phyloP scores from a whole-genome alignment of 2,888 invertebrate species.

The Capitulum mitella region DNA sequence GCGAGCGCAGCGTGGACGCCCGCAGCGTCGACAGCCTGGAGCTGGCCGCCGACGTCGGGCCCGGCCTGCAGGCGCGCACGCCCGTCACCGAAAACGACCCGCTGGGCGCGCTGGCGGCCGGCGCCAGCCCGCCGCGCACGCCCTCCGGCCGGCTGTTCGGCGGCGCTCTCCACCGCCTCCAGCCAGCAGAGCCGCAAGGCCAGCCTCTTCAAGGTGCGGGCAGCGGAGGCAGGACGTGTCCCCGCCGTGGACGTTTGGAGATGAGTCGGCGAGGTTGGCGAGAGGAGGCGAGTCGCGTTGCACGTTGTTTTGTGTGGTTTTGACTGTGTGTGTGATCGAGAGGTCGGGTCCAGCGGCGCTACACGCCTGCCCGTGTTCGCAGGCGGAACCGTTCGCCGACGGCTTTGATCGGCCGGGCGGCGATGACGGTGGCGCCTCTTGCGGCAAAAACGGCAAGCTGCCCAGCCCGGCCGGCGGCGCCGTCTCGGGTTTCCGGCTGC shows the following conservation, averaged over 20 bases:
- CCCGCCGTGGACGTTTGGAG: too few species aligned
- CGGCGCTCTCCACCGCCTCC: neutral
- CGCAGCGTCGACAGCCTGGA: conserved; percentile 15
- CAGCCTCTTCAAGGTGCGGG: neutral
- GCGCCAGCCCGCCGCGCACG: neutral
- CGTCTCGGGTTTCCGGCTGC: neutral
- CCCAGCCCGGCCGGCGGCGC: neutral
- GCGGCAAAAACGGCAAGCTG: conserved; percentile 28
- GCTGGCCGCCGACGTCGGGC: neutral
- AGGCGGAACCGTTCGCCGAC: conserved; percentile 11
- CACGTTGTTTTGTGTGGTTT: neutral
- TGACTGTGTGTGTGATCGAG: neutral
- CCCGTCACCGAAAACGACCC: conserved; percentile 89
- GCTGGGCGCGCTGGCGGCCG: conserved; percentile 62
- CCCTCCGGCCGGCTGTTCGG: neutral
- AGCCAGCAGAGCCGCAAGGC: neutral
- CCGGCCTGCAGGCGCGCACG: conserved; percentile 24
- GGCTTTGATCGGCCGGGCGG: conserved; percentile 26
- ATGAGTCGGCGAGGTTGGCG: neutral
- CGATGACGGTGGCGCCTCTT: conserved; percentile 28
- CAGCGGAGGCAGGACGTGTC: neutral
- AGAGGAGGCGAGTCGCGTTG: neutral
- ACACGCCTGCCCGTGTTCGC: neutral
- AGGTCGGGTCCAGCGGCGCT: too few species aligned
- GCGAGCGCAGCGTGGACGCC: conserved; percentile 8